Evolutionary conservation across 2,797 vertebrate species (phyloP).

Genomic region (Pitangus sulphuratus): DNA sequence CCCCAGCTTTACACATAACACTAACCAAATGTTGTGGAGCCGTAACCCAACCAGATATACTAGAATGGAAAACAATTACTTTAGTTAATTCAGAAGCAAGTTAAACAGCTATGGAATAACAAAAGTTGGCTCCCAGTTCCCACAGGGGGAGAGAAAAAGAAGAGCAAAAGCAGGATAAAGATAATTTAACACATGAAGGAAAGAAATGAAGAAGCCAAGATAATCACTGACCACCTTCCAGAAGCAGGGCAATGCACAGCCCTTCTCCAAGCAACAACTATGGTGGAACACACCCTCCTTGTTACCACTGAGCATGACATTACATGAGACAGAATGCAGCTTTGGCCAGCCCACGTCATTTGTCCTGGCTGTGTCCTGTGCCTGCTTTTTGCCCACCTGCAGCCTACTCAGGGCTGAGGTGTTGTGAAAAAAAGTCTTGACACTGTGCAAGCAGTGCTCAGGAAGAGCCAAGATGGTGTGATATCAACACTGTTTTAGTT

Average conservation of each 20-base stretch:
- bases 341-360: background rate
- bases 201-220: background rate
- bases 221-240: background rate
- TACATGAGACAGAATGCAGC: rapidly evolving
- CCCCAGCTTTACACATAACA: background rate
- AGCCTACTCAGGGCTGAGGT: background rate
- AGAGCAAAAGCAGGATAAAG: background rate
- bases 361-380: background rate
- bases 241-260: background rate
- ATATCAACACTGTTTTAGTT: background rate
- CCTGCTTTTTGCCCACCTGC: background rate
- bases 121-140: background rate
- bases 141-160: background rate
- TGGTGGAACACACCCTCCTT: background rate
- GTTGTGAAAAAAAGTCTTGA: background rate
- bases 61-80: background rate
- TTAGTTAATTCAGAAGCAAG: background rate
- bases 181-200: background rate
- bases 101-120: background rate
- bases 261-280: background rate
- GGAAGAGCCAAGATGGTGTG: background rate
- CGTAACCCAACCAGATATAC: background rate
- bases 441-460: background rate
- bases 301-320: background rate
- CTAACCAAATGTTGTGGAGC: background rate